A percentile compares a stretch with the other conserved stretches of the same genome.
These are phyloP conservation scores for Dromius quadrimaculatus DNA, from an alignment of 2,888 invertebrate species.

Conservation along the genomic window DNA sequence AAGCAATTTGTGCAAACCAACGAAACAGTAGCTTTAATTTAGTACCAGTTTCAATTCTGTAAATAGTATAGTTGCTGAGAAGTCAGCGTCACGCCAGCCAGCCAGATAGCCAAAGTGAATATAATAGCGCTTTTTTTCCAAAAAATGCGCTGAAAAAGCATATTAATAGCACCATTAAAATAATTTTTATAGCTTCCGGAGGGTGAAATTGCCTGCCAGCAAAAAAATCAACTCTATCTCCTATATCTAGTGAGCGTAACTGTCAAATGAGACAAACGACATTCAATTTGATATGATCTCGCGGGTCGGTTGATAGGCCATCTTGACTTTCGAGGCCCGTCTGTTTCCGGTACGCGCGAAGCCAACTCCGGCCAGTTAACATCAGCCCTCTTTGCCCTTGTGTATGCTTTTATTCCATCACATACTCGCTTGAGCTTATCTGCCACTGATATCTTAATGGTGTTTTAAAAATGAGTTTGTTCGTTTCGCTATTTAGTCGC, in stretches of 20 bases:
- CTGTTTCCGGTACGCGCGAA: slow-evolving; percentile 46
- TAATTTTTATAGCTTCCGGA: neutral
- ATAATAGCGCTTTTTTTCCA: too few species aligned
- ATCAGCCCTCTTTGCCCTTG: too few species aligned
- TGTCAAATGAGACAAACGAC: slow-evolving; percentile 36
- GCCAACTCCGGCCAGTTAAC: slow-evolving; percentile 39
- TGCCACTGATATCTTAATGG: slow-evolving; percentile 51
- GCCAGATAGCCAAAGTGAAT: too few species aligned
- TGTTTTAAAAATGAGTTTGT: slow-evolving; percentile 52
- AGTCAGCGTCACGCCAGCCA: too few species aligned
- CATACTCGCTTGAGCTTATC: slow-evolving; percentile 33
- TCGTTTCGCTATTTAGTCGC: slow-evolving; percentile 51
- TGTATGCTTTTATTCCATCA: slow-evolving; percentile 1
- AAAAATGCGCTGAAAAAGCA: too few species aligned
- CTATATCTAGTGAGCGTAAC: slow-evolving; percentile 12
- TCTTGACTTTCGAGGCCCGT: slow-evolving; percentile 31
- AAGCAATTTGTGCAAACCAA: too few species aligned
- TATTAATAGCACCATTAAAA: too few species aligned
- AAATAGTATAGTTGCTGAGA: too few species aligned
- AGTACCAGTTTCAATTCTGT: too few species aligned
- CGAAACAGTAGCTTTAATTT: too few species aligned
- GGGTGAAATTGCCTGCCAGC: neutral
- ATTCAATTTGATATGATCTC: neutral
- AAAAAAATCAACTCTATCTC: slow-evolving; percentile 24
- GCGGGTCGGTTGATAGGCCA: slow-evolving; percentile 22